Evolutionary conservation across 2,888 invertebrate species (phyloP).

Genomic region (Phymatocera aterrima): DNA sequence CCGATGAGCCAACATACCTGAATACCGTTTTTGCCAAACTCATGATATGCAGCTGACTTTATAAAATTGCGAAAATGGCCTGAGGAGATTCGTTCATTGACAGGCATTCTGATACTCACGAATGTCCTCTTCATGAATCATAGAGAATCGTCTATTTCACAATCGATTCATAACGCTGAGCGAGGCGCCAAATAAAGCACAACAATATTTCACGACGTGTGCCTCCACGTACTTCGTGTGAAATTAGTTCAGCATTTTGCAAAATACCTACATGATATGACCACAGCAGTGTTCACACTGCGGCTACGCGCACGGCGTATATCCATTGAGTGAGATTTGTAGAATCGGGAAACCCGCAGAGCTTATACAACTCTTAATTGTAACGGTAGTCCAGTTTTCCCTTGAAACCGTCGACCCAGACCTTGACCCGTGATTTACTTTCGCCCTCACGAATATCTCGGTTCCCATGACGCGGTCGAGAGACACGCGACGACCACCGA

Average conservation of each 20-base stretch:
- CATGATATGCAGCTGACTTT: neutral
- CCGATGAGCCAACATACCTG: neutral
- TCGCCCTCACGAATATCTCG: neutral
- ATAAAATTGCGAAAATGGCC: no score
- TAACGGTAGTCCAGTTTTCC: neutral
- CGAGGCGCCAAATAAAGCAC: no score
- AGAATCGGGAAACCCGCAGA: neutral
- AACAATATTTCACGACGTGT: no score
- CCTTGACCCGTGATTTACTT: constrained; percentile 3
- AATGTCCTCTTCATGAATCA: no score
- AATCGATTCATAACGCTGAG: no score
- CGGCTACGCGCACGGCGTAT: neutral
- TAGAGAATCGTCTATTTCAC: no score
- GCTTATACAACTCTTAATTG: neutral
- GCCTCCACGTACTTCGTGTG: no score
- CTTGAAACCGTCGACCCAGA: neutral
- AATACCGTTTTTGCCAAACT: neutral
- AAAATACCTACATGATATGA: no score
- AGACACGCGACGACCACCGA: constrained; percentile 3
- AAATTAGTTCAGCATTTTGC: no score
- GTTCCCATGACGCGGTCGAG: neutral
- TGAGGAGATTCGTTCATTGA: no score
- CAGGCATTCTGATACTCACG: no score
- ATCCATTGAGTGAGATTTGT: neutral
- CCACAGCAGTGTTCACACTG: neutral